Conservation (phyloP, 2,113 vertebrate species). For the Athene noctua region DNA sequence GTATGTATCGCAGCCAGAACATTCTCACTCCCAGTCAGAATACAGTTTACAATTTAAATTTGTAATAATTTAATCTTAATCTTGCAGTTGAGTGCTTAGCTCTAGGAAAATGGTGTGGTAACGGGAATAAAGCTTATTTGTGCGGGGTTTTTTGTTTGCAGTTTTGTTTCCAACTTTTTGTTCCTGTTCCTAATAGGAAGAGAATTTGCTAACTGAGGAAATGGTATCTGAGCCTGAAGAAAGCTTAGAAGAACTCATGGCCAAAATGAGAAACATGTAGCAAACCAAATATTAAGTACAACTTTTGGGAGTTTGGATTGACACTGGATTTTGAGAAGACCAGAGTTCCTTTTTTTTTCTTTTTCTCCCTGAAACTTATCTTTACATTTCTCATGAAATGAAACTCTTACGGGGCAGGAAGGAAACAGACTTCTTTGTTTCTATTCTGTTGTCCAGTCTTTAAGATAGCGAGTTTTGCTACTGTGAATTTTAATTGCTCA, state of each 20-base stretch:
- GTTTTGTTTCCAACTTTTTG: background rate
- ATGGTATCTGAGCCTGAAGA: conserved; percentile 83
- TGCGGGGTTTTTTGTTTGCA: background rate
- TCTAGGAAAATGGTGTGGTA: background rate
- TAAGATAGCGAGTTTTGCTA: background rate
- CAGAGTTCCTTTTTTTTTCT: background rate
- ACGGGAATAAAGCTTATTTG: background rate
- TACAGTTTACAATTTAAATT: background rate
- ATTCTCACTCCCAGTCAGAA: background rate
- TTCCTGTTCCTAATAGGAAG: conserved; percentile 57
- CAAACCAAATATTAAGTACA: background rate
- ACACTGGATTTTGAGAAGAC: background rate
- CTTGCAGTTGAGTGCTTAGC: background rate
- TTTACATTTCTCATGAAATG: background rate
- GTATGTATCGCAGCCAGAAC: background rate
- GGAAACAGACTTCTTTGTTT: background rate
- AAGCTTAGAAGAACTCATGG: conserved; percentile 95
- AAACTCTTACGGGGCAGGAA: background rate
- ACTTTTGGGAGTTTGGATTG: background rate
- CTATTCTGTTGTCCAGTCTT: background rate
- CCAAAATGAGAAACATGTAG: conserved; percentile 91
- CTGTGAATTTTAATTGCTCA: background rate
- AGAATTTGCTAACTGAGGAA: conserved; percentile 60
- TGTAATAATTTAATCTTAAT: background rate
- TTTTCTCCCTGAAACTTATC: background rate